phyloP scores from a whole-genome alignment of 2,113 vertebrate species.

The Chloroceryle aenea region DNA sequence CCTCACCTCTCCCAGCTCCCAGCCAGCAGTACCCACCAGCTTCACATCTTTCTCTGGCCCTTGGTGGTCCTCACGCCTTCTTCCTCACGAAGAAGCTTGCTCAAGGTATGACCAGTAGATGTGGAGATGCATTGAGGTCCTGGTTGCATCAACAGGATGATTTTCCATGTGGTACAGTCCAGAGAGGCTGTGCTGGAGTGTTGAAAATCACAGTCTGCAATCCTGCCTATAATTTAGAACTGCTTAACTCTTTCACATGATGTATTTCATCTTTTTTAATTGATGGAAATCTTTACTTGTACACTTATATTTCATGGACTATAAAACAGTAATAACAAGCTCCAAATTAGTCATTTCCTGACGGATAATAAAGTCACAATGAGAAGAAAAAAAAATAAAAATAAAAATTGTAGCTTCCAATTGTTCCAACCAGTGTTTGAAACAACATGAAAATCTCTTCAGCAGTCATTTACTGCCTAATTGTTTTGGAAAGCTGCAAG shows the following conservation, averaged over 20 bases:
- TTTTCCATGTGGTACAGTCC: rapidly evolving
- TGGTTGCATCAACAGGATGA: rapidly evolving
- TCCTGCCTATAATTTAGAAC: neutral
- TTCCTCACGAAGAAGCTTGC: rapidly evolving
- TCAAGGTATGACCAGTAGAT: rapidly evolving
- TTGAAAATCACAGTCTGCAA: neutral
- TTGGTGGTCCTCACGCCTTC: rapidly evolving
- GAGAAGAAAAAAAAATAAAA: neutral
- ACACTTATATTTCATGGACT: conserved; percentile 58
- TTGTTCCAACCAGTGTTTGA: conserved; percentile 48
- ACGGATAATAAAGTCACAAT: conserved; percentile 57
- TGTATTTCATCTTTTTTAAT: neutral
- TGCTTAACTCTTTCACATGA: neutral
- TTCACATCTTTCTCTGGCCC: rapidly evolving
- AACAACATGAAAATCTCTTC: conserved; percentile 45
- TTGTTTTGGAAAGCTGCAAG: conserved; percentile 50
- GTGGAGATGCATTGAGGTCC: rapidly evolving
- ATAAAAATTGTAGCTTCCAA: conserved; percentile 32
- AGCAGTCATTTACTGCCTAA: conserved; percentile 53
- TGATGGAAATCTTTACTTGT: conserved; percentile 20
- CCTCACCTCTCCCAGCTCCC: neutral
- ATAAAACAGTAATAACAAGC: conserved; percentile 63
- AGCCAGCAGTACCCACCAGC: neutral
- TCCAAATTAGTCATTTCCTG: conserved; percentile 57
- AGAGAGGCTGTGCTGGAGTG: neutral